These are phyloP conservation scores for Heterodera filipjevi DNA, from an alignment of 2,888 invertebrate genomes.

Conservation along the genomic window DNA sequence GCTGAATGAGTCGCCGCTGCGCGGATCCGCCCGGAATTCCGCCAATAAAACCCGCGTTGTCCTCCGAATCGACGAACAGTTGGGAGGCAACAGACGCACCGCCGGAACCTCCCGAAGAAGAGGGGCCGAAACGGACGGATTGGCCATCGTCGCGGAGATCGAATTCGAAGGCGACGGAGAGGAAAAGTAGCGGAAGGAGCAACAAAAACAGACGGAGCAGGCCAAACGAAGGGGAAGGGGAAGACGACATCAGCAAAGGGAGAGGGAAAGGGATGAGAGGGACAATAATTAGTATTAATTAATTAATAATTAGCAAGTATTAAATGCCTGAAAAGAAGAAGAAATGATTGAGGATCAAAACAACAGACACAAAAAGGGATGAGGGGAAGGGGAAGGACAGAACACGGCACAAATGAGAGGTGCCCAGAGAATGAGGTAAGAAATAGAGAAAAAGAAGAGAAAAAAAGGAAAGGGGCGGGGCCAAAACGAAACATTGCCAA, in stretches of 20 bases:
- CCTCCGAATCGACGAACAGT: slow-evolving; percentile 19
- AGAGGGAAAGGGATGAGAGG: neutral
- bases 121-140: neutral
- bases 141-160: slow-evolving; percentile 17
- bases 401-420: neutral
- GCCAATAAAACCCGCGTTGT: slow-evolving; percentile 45
- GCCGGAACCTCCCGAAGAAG: neutral
- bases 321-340: too few species aligned
- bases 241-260: neutral
- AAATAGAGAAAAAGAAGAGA: neutral
- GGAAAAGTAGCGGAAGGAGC: neutral
- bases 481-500: too few species aligned
- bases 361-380: neutral
- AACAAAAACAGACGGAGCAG: neutral
- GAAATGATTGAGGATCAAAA: too few species aligned
- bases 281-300: neutral
- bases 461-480: too few species aligned
- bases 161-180: slow-evolving; percentile 14
- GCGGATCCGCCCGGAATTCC: slow-evolving; percentile 22
- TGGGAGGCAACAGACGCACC: neutral
- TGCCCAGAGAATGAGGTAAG: neutral
- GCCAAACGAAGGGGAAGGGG: neutral
- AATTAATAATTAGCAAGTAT: too few species aligned
- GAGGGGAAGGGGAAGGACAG: neutral
- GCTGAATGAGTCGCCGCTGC: slow-evolving; percentile 44